These are phyloP conservation scores for Scleropages formosus DNA, from an alignment of 2,797 vertebrate species.

Conservation along the genomic window DNA sequence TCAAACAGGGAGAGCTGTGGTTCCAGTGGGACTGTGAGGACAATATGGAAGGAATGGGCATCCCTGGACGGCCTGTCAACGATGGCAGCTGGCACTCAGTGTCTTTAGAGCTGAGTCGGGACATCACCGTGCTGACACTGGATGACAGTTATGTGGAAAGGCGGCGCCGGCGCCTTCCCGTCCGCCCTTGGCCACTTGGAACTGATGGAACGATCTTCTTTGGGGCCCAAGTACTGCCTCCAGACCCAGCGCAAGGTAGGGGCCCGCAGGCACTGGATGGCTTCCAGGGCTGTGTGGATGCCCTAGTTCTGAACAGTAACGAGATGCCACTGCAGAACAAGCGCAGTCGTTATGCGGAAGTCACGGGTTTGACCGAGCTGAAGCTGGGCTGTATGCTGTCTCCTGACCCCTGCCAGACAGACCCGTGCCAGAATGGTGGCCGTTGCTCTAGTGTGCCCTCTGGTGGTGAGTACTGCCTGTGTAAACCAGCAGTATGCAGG, in stretches of 20 bases:
- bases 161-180: conserved; percentile 78
- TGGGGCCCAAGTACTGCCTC: conserved; percentile 81
- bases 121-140: conserved; percentile 86
- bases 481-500: background rate
- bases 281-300: conserved; percentile 91
- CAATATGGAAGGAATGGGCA: conserved; percentile 87
- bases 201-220: conserved; percentile 85
- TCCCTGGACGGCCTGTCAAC: conserved; percentile 87
- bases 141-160: conserved; percentile 81
- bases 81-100: conserved; percentile 91
- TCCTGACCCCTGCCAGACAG: conserved; percentile 81
- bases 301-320: conserved; percentile 84
- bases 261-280: conserved; percentile 79
- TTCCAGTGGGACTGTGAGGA: conserved; percentile 96
- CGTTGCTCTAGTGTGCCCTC: conserved; percentile 75
- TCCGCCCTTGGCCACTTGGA: conserved; percentile 83
- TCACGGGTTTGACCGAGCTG: conserved; percentile 84
- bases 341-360: conserved; percentile 77
- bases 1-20: conserved; percentile 85
- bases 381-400: conserved; percentile 82
- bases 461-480: conserved; percentile 72
- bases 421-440: conserved; percentile 86
- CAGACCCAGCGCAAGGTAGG: conserved; percentile 66
- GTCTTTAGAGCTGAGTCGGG: conserved; percentile 84
- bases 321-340: conserved; percentile 88